Base-by-base conservation (phyloP, 2,797 vertebrate genomes). In the Ateles fusciceps region DNA sequence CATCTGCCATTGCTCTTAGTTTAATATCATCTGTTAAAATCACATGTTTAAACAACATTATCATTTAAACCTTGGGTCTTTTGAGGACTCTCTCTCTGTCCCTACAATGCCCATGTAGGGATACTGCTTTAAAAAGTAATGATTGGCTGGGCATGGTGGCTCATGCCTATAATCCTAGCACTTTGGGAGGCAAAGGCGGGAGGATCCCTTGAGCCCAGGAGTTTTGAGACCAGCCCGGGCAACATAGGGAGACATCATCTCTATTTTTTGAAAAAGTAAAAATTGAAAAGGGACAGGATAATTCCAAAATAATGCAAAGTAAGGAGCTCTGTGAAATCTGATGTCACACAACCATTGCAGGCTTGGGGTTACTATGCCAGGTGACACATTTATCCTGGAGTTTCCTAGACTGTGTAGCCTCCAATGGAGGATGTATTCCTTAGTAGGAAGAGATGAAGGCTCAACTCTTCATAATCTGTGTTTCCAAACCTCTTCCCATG, bases 1-100 rank as follows among this genome's bases (percentile, higher is more conserved):
- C 0, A 0, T 28, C 21, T 7, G 39, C 57, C 57, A 22, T 85
- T 30, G 33, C 85, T 94, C 59, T 83, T 4, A 57, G 68, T 84
- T 61, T n/a, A 59, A 72, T 52, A 44, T n/a, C 57, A 19, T 86
- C 61, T 93, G 28, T 72, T 91, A 95, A 75, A 85, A 80, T 81
- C 75, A 72, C 71, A 61, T 7, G 21, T 8, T 89, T 87, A 72
- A 81, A 90, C 13, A 46, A 30, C 39, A 26, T 68, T 39, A 92
- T 52, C 64, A 13, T 88, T 76, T 72, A 74, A 88, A 79, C 64
- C 11, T 61, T 59, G 10, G 8, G 22, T 91, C 94, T 91, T 95
- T 71, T 42, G 76, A 94, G 85, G 79, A 81, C 9, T n/a, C 14
- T 71, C 71, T 26, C 13, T 57, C 42, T 68, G 42, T 33, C 21